Evolutionary conservation across 2,888 invertebrate species (phyloP).

Genomic region (Callinectes sapidus): DNA sequence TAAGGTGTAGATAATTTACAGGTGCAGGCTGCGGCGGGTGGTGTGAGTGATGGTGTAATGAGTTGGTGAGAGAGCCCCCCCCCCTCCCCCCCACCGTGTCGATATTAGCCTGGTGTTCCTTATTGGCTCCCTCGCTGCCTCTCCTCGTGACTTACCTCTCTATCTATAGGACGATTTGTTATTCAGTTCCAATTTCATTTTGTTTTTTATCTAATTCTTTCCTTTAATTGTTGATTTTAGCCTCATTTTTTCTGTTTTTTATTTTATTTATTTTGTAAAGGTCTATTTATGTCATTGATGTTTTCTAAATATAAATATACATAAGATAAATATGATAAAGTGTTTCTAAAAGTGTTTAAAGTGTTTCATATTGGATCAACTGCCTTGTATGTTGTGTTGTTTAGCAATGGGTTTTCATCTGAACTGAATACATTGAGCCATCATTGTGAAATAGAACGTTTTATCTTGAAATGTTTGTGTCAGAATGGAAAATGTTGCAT

Average conservation of each 20-base stretch:
- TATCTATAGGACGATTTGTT: background rate
- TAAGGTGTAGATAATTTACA: slow-evolving; percentile 24
- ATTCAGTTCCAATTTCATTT: no score
- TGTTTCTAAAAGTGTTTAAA: no score
- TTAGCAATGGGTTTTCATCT: no score
- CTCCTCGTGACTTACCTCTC: background rate
- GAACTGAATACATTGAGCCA: no score
- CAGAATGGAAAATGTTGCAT: background rate
- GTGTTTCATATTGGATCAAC: no score
- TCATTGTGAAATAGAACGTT: background rate
- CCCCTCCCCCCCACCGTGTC: background rate
- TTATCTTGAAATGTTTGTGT: background rate
- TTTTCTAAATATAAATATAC: no score
- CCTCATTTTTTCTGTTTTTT: no score
- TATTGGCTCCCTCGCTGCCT: background rate
- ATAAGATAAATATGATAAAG: no score
- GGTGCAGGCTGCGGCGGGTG: background rate
- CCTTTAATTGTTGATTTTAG: background rate
- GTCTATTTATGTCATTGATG: no score
- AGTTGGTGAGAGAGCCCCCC: background rate
- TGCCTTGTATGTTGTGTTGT: no score
- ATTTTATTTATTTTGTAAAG: no score
- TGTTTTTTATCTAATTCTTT: background rate
- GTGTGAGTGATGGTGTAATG: background rate
- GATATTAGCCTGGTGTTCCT: background rate